A percentile compares a stretch with the other conserved stretches of the same genome.
These are phyloP conservation scores for Calcarius ornatus DNA, from an alignment of 2,113 vertebrate species.

Conservation along the genomic window DNA sequence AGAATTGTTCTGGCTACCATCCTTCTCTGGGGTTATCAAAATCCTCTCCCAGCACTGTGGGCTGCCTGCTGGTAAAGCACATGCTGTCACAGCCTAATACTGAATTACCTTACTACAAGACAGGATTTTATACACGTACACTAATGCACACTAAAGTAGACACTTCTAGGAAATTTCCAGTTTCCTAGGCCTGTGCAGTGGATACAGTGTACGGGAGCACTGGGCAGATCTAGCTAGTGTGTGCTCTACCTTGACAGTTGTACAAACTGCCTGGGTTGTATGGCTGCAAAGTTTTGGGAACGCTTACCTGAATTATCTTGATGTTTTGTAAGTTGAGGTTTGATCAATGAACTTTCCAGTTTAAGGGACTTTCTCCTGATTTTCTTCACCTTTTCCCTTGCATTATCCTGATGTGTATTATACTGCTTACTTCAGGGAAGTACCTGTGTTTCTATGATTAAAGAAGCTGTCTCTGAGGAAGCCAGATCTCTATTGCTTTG, in stretches of 20 bases:
- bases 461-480: background rate
- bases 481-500: background rate
- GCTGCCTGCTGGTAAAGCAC: background rate
- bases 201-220: rapidly evolving
- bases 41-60: background rate
- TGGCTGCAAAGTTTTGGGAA: background rate
- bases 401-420: background rate
- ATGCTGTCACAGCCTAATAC: rapidly evolving
- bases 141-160: background rate
- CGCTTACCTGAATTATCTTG: background rate
- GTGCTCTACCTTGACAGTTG: background rate
- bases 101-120: background rate
- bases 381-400: background rate
- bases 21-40: background rate
- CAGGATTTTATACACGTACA: rapidly evolving
- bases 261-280: background rate
- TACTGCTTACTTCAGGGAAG: background rate
- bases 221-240: background rate
- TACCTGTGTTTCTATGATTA: background rate
- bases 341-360: background rate
- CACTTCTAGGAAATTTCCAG: background rate
- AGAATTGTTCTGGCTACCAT: background rate
- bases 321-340: background rate
- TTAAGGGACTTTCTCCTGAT: background rate
- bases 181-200: background rate